Conservation (phyloP, 2,113 vertebrate genomes). For the Pardalotus punctatus region DNA sequence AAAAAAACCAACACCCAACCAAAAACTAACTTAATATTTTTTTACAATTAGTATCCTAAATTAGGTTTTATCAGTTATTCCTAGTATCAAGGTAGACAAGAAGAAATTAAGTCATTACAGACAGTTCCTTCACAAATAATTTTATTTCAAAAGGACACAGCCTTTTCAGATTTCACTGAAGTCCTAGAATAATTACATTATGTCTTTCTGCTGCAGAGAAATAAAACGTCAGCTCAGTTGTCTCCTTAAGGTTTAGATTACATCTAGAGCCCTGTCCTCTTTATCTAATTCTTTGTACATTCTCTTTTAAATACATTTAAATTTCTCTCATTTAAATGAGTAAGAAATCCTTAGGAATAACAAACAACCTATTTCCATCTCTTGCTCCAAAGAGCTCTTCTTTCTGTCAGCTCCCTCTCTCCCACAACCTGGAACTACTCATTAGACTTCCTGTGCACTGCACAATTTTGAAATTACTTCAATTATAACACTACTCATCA, state of each 20-base stretch:
- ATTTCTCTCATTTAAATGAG: not conserved
- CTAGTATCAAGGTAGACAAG: not conserved
- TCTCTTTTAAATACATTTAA: not conserved
- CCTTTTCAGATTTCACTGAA: not conserved
- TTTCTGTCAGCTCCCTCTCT: not conserved
- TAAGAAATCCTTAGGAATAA: not conserved
- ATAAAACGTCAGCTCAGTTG: not conserved
- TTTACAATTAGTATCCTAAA: not conserved
- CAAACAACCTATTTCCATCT: not conserved
- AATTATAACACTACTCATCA: not conserved
- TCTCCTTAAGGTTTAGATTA: not conserved
- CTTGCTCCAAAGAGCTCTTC: not conserved
- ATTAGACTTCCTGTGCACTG: not conserved
- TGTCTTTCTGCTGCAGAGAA: not conserved
- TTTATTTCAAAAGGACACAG: not conserved
- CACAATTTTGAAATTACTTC: not conserved
- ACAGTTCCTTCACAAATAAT: not conserved
- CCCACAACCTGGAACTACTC: not conserved
- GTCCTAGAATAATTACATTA: not conserved
- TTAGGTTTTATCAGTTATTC: not conserved
- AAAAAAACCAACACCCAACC: rapidly evolving
- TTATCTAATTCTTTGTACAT: not conserved
- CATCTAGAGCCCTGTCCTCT: not conserved
- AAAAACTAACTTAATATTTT: not conserved
- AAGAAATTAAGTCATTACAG: not conserved